Percentiles rank a stretch among this genome's conserved stretches.
Evolutionary conservation across 2,113 vertebrate genomes (phyloP).

Genomic region (Tauraco erythrolophus): DNA sequence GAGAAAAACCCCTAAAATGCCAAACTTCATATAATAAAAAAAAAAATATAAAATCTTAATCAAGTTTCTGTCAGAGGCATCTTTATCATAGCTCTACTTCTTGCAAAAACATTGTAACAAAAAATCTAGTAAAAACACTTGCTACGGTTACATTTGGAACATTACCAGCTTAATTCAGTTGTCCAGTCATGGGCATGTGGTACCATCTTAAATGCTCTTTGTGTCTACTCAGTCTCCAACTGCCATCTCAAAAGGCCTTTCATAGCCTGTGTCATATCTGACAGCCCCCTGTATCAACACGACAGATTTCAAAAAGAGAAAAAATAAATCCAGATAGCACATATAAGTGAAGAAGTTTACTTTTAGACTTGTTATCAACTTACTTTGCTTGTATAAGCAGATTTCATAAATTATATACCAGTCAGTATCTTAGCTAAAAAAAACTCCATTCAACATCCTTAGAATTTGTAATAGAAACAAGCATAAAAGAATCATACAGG

Average conservation of each 20-base stretch:
- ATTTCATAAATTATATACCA: neutral
- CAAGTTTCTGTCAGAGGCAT: neutral
- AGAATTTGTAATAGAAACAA: neutral
- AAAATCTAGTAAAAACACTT: neutral
- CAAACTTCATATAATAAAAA: fast-evolving
- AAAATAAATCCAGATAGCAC: neutral
- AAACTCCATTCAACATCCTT: neutral
- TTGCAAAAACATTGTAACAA: neutral
- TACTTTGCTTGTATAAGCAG: neutral
- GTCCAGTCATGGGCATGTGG: fast-evolving
- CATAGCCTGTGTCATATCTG: neutral
- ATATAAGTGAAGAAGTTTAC: neutral
- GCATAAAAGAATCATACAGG: neutral
- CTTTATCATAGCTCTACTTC: neutral
- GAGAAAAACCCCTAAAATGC: neutral
- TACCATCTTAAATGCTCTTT: neutral
- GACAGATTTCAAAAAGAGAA: neutral
- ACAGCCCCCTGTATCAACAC: neutral
- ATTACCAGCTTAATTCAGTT: neutral
- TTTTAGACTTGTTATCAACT: neutral
- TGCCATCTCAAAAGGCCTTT: neutral
- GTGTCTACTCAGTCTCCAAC: neutral
- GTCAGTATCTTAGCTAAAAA: neutral
- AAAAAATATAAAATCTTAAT: neutral
- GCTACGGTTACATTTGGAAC: neutral